phyloP scores from a whole-genome alignment of 2,888 invertebrate species.

The Agrotis clavis region DNA sequence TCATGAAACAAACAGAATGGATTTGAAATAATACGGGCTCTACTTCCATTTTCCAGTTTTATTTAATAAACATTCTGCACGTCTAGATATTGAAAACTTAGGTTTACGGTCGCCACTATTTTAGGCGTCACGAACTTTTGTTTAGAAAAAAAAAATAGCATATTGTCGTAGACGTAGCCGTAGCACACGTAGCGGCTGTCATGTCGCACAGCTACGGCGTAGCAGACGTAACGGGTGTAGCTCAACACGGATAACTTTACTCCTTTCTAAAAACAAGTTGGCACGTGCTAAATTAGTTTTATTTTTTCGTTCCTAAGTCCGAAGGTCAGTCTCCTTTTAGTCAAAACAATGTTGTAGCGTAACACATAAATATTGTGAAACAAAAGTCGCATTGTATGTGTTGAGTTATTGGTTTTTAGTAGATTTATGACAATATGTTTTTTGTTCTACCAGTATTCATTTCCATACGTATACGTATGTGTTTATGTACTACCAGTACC shows the following conservation, averaged over 20 bases:
- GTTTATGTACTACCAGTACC: background rate
- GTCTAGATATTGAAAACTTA: conserved; percentile 24
- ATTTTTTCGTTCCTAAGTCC: conserved; percentile 38
- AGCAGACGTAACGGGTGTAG: conserved; percentile 47
- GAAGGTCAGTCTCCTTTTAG: conserved; percentile 44
- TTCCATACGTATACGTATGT: background rate
- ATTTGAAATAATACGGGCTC: conserved; percentile 22
- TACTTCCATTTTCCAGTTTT: conserved; percentile 25
- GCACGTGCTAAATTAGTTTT: conserved; percentile 60
- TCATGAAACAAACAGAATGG: conserved; percentile 14
- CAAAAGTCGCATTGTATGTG: conserved; percentile 4
- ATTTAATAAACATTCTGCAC: background rate
- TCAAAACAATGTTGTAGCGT: conserved; percentile 43
- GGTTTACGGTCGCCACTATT: conserved; percentile 31
- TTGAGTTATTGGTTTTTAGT: conserved; percentile 28
- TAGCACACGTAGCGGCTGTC: conserved; percentile 68
- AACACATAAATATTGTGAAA: conserved; percentile 46
- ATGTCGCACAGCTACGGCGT: conserved; percentile 54
- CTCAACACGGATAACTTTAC: conserved; percentile 47
- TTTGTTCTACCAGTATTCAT: background rate
- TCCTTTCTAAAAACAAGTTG: conserved; percentile 56
- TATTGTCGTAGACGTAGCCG: conserved; percentile 60
- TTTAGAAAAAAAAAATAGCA: conserved; percentile 51
- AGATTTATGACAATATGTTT: conserved; percentile 23
- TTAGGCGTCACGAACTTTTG: conserved; percentile 41